Conservation (phyloP, 2,113 vertebrate species). For the Phylloscopus trochiloides region DNA sequence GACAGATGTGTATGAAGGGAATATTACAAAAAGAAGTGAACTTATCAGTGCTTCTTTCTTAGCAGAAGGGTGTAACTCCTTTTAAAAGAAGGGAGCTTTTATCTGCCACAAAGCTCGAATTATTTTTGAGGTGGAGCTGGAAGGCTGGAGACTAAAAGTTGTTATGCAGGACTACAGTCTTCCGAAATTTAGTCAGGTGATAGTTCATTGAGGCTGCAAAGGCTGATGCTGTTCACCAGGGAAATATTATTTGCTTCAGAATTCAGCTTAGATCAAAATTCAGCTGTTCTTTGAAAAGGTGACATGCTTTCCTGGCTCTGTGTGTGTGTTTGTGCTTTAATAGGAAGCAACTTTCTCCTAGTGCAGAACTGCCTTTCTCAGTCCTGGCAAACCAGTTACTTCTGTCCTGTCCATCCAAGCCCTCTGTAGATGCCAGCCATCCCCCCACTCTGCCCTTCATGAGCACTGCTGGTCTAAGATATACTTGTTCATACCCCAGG, state of each 20-base stretch:
- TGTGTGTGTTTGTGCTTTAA: background rate
- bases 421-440: background rate
- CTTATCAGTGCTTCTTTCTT: background rate
- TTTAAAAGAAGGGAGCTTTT: background rate
- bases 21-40: background rate
- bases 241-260: background rate
- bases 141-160: background rate
- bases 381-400: background rate
- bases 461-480: background rate
- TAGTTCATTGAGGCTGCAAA: background rate
- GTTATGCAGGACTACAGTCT: background rate
- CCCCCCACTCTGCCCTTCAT: background rate
- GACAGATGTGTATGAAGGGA: background rate
- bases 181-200: background rate
- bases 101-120: background rate
- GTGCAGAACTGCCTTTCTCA: background rate
- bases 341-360: background rate
- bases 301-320: background rate
- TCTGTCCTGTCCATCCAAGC: background rate
- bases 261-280: background rate
- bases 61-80: background rate
- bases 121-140: background rate
- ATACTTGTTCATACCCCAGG: fast-evolving
- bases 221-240: background rate
- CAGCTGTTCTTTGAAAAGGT: background rate